Conservation (phyloP, 2,888 invertebrate genomes). For the Temnothorax ravouxi region DNA sequence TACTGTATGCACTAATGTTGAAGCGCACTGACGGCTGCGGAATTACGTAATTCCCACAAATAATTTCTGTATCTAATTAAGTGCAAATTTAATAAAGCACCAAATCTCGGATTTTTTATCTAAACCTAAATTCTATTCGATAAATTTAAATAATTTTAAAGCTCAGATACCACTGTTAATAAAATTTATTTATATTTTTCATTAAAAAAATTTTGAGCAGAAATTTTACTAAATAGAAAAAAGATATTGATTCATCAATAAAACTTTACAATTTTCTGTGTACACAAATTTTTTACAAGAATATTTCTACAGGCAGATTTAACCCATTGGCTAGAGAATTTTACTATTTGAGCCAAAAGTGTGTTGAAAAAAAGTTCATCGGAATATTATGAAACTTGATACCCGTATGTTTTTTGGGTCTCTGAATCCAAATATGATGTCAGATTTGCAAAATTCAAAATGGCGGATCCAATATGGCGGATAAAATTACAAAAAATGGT, state of each 20-base stretch:
- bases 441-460: too few relatives aligned
- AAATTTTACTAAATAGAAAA: neutral
- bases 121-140: slow-evolving; percentile 21
- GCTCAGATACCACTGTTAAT: neutral
- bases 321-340: too few relatives aligned
- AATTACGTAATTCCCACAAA: neutral
- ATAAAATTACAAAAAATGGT: too few relatives aligned
- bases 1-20: neutral
- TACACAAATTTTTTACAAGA: too few relatives aligned
- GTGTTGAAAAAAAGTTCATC: too few relatives aligned
- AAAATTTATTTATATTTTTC: neutral
- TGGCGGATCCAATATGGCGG: too few relatives aligned
- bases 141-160: neutral
- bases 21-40: neutral
- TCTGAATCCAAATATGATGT: too few relatives aligned
- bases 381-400: too few relatives aligned
- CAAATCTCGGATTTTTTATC: neutral
- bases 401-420: too few relatives aligned
- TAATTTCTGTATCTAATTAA: neutral
- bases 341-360: too few relatives aligned
- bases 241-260: neutral
- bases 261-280: neutral
- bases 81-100: neutral
- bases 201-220: neutral
- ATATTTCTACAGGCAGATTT: neutral